Conservation (phyloP, 1,140 invertebrate species). For the Drosophila lowei region DNA sequence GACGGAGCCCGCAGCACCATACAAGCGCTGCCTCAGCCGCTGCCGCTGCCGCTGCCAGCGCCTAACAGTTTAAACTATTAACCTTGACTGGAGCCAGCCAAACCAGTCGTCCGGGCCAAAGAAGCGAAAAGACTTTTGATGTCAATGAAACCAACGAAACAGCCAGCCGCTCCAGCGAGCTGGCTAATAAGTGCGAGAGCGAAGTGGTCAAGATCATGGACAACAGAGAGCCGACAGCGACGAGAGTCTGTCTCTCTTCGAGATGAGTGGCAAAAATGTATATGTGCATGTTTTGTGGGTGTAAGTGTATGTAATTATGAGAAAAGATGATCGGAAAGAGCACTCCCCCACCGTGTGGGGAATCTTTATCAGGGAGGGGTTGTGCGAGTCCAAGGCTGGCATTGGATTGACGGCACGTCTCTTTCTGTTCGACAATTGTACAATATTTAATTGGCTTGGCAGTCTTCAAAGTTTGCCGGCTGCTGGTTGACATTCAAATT, state of each 20-base stretch:
- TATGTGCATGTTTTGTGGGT: too few relatives aligned
- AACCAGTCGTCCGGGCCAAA: conserved; percentile 25
- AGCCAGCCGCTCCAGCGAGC: conserved; percentile 12
- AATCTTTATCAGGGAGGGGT: too few relatives aligned
- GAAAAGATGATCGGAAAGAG: neutral
- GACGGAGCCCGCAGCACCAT: conserved; percentile 52
- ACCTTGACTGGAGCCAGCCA: conserved; percentile 54
- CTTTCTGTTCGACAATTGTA: conserved; percentile 39
- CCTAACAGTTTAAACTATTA: conserved; percentile 77
- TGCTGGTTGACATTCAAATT: conserved; percentile 27
- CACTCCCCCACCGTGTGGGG: neutral
- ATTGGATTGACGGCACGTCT: conserved; percentile 54
- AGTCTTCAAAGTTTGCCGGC: conserved; percentile 28
- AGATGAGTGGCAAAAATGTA: conserved; percentile 1
- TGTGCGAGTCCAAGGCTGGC: conserved; percentile 22
- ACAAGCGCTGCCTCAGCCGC: conserved; percentile 7
- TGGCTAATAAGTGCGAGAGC: conserved; percentile 16
- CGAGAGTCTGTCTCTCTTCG: neutral
- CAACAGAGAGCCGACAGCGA: conserved; percentile 32
- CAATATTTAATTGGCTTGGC: conserved; percentile 48
- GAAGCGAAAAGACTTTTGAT: conserved; percentile 51
- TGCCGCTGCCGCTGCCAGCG: too few relatives aligned
- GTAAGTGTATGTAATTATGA: too few relatives aligned
- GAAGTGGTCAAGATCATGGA: conserved; percentile 80
- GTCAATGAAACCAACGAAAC: conserved; percentile 66